Conservation (phyloP, 2,888 invertebrate genomes). For the Agrochola circellaris region DNA sequence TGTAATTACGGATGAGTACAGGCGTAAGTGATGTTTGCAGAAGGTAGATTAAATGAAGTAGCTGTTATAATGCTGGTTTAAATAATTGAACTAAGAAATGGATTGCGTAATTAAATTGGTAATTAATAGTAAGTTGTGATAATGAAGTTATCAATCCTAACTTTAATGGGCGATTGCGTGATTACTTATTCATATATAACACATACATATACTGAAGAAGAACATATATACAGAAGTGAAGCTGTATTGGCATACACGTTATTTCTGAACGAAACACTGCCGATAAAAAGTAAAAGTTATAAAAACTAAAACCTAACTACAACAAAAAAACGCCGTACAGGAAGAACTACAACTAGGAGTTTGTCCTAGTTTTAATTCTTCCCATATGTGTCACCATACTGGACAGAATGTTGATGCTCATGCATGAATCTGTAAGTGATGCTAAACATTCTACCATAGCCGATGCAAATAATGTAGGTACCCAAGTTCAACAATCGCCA, state of each 20-base stretch:
- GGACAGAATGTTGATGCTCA: not conserved
- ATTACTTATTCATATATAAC: not conserved
- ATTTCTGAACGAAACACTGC: not conserved
- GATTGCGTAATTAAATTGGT: not conserved
- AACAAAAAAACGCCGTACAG: not conserved
- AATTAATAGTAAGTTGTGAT: not conserved
- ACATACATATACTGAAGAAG: not conserved
- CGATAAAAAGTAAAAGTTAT: not conserved
- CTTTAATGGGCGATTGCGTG: not conserved
- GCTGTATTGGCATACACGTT: not conserved
- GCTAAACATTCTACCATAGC: not conserved
- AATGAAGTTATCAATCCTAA: not conserved
- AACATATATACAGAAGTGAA: not conserved
- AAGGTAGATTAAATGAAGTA: constrained; percentile 3
- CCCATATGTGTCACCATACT: not conserved
- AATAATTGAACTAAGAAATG: not conserved
- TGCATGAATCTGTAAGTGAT: not conserved
- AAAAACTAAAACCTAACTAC: too few species aligned
- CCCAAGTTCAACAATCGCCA: not conserved
- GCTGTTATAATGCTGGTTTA: not conserved
- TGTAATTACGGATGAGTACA: constrained; percentile 37
- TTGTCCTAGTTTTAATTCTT: not conserved
- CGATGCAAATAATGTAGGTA: not conserved
- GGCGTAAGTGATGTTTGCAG: constrained; percentile 18
- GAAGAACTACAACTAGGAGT: not conserved